Evolutionary conservation across 2,888 invertebrate genomes (phyloP), one percentile per base, ranked within the genome.

Genomic region (Mimas tiliae): DNA sequence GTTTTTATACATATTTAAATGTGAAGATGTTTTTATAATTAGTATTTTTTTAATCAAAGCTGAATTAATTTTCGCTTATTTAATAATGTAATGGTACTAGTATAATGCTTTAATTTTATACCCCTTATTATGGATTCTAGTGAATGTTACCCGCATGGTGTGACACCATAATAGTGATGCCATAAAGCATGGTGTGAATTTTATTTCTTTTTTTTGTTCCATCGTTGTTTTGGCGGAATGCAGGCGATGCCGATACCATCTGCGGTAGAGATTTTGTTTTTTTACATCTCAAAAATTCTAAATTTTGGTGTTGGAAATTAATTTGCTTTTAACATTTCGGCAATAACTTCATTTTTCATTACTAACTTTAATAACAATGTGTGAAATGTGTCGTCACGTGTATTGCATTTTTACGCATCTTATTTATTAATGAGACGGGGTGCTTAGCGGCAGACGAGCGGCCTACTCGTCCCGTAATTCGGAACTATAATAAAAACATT

Each of bases 161-260:
- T 69, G 71, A 62, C 69, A 81, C 70, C 72, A 68, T 65, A 55
- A 64, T 51, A 71, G 65, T 65, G 66, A 64, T 74, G 74, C 85
- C 84, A 86, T 75, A 45, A 34, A 82, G 93, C 92, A 92, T 92
- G 93, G 89, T 76, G 80, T 83, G 80, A 82, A 74, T 85, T 85
- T 89, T 85, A 86, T 82, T 83, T 86, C 77, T 80, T 80, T 82
- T 86, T 89, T 91, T 84, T 92, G 89, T 93, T 93, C 77, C 91
- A 90, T 90, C 88, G 77, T 88, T 90, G 88, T 90, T 87, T 82
- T 85, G 91, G 89, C 91, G 92, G 88, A 78, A 84, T 74, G 93
- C 95, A 95, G 95, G 95, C 94, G 94, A 95, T 95, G 95, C 95
- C 95, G 93, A 94, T 95, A 87, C 94, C 95, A 91, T 95, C 94